phyloP scores from a whole-genome alignment of 2,797 vertebrate species.

The Pipistrellus kuhlii region DNA sequence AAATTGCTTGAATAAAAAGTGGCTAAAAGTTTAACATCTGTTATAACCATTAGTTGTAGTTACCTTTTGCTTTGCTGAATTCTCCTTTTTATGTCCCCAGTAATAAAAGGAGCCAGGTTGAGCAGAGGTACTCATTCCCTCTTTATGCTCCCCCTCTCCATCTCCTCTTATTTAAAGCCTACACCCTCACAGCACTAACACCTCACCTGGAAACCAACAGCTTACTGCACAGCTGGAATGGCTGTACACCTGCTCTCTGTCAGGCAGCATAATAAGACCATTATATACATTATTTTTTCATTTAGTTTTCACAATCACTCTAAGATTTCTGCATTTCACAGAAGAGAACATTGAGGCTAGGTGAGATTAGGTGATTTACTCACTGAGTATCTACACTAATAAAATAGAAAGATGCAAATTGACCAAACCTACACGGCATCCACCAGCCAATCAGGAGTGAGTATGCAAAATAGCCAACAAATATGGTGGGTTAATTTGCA shows the following conservation, averaged over 20 bases:
- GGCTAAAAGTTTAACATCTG: constrained; percentile 49
- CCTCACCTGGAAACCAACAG: background rate
- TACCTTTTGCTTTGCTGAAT: constrained; percentile 27
- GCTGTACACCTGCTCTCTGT: background rate
- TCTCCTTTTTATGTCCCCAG: background rate
- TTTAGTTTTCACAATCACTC: background rate
- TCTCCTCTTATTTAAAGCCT: background rate
- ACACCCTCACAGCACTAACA: background rate
- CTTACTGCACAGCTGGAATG: background rate
- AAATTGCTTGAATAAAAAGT: constrained; percentile 59
- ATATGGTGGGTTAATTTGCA: too few relatives aligned
- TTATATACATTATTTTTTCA: background rate
- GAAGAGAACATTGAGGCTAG: background rate
- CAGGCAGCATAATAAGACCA: background rate
- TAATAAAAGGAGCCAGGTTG: background rate
- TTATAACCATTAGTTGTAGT: constrained; percentile 18
- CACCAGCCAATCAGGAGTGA: too few relatives aligned
- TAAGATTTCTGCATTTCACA: background rate
- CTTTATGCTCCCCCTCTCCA: background rate
- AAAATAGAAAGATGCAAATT: too few relatives aligned
- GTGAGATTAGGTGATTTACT: background rate
- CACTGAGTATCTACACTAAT: background rate
- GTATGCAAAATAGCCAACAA: too few relatives aligned
- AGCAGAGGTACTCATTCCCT: background rate
- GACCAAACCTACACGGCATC: too few relatives aligned